Percentiles rank a stretch among this genome's conserved stretches.
Conservation (phyloP, 2,797 vertebrate species). For the Melopsittacus undulatus region DNA sequence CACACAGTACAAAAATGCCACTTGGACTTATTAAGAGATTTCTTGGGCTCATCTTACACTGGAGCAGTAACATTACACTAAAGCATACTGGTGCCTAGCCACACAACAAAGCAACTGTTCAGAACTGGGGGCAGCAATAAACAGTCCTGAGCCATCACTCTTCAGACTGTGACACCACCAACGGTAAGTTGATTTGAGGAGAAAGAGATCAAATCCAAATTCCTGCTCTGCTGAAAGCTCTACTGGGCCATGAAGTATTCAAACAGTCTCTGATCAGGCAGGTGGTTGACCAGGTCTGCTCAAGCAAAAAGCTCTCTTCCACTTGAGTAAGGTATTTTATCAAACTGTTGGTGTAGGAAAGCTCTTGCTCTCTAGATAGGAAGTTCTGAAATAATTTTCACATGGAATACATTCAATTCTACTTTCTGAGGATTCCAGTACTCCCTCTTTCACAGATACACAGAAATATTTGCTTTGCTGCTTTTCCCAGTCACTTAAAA, state of each 20-base stretch:
- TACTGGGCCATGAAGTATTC: not conserved
- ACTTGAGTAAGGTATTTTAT: not conserved
- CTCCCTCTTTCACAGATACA: not conserved
- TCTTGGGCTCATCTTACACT: not conserved
- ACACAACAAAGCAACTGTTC: not conserved
- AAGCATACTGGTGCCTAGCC: not conserved
- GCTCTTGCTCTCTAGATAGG: not conserved
- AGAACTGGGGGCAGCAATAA: not conserved
- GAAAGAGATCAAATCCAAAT: not conserved
- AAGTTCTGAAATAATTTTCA: not conserved
- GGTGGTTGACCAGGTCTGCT: not conserved
- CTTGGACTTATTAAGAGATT: not conserved
- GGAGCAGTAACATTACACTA: not conserved
- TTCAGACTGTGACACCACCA: not conserved
- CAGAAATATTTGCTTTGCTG: not conserved
- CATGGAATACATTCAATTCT: not conserved
- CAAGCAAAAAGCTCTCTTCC: not conserved
- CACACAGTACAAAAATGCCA: not conserved
- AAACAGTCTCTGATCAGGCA: not conserved
- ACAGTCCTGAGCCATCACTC: not conserved
- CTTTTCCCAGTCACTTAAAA: not conserved
- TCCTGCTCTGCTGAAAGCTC: not conserved
- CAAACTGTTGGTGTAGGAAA: not conserved
- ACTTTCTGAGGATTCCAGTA: not conserved
- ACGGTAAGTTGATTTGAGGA: not conserved